Evolutionary conservation across 1,140 invertebrate species (phyloP).

Genomic region (Drosophila serrata): DNA sequence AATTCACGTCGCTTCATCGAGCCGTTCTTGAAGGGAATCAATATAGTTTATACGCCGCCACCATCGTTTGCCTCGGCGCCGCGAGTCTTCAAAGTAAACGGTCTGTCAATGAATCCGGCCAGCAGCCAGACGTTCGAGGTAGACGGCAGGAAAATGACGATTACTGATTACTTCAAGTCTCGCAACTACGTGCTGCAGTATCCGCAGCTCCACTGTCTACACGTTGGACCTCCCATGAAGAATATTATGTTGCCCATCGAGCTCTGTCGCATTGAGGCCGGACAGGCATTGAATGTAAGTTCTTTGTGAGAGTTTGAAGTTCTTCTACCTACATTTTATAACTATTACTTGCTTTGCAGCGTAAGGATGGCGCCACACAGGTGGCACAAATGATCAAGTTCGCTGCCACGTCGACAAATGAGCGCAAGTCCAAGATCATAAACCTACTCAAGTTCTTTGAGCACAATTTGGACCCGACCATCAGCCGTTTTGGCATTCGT

Average conservation of each 20-base stretch:
- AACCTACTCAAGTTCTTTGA: constrained; percentile 86
- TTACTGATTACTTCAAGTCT: constrained; percentile 86
- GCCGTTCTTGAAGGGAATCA: constrained; percentile 57
- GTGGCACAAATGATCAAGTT: constrained; percentile 88
- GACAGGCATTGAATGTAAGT: constrained; percentile 87
- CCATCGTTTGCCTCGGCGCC: constrained; percentile 50
- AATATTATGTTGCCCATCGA: constrained; percentile 88
- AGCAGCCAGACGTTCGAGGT: constrained; percentile 81
- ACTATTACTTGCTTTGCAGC: constrained; percentile 43
- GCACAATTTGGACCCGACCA: constrained; percentile 86
- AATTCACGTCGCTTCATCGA: constrained; percentile 5
- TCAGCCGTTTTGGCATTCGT: constrained; percentile 88
- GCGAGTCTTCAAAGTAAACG: constrained; percentile 86
- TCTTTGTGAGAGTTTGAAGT: too few relatives aligned
- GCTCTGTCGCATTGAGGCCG: constrained; percentile 87
- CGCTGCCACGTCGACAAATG: constrained; percentile 88
- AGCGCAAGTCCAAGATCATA: constrained; percentile 88
- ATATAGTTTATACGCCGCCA: constrained; percentile 66
- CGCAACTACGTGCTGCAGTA: constrained; percentile 83
- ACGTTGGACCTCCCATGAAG: constrained; percentile 87
- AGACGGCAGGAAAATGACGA: constrained; percentile 63
- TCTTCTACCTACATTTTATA: background rate
- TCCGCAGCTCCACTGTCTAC: constrained; percentile 88
- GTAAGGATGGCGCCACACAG: constrained; percentile 86
- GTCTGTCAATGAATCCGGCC: constrained; percentile 79